Evolutionary conservation across 2,113 vertebrate genomes (phyloP), one percentile per base, ranked within the genome.

Genomic region (Psilopsiagon aurifrons): DNA sequence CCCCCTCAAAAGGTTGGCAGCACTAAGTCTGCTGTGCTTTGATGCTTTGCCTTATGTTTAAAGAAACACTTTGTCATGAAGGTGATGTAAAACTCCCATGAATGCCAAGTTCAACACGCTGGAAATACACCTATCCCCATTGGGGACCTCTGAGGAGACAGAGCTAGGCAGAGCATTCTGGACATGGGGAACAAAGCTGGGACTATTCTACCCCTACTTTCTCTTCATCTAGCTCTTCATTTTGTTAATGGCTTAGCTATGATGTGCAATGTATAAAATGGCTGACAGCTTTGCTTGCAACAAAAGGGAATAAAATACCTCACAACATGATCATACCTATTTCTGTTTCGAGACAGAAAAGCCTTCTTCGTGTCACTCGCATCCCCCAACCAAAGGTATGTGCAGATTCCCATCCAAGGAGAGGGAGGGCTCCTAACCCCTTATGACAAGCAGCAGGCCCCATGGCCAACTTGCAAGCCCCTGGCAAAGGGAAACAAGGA

Each of bases 241-340:
- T 54, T 63, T 96, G 95, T 90, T 88, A 86, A 79, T 75, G 92
- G 83, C 87, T 96, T 96, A 91, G 95, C 94, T 96, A 62, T 82
- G 86, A 62, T 82, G 86, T 59, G 91, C 39, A 0, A 82, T 97
- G 96, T 98, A 90, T 95, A 90, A 84, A 95, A 87, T 18, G 86
- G 91, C 94, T 97, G 92, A 67, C 82, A 94, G 86, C 96, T 97
- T 95, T 94, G 84, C 85, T 97, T 96, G 97, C 94, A 71, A 55
- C 94, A 91, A 97, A 98, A 97, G 97, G 97, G 97, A 98, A 98
- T 98, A 98, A 98, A 98, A 98, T 97, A 98, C 97, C 97, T 98
- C 98, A 97, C 83, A 75, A 31, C 71, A 86, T 81, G 73, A 71
- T 74, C 74, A 79, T 83, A 77, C 41, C 91, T 47, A 79, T 19